These are phyloP conservation scores for Zhuqinia jingwanae DNA, from an alignment of 2,888 invertebrate genomes.

Conservation along the genomic window DNA sequence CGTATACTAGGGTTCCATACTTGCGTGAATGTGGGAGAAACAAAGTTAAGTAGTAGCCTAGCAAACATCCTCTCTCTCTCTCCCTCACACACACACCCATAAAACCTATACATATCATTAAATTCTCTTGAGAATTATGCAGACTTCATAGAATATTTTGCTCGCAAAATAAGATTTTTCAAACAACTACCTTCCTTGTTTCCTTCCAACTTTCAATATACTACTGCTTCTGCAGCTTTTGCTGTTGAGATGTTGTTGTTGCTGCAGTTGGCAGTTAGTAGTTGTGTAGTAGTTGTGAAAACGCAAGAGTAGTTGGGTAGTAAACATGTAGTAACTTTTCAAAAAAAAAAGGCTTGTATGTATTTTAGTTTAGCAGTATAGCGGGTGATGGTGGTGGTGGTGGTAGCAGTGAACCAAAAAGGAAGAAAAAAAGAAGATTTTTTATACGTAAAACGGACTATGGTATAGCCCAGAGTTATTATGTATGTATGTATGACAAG, in stretches of 20 bases:
- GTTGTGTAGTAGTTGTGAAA: neutral
- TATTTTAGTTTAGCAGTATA: no score
- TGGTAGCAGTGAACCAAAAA: no score
- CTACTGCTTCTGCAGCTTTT: neutral
- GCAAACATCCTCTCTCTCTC: no score
- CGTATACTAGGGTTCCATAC: no score
- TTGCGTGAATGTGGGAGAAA: no score
- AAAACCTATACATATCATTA: slow-evolving; percentile 49
- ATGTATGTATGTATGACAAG: slow-evolving; percentile 47
- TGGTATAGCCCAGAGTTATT: slow-evolving; percentile 40
- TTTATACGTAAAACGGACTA: neutral
- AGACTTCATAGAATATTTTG: slow-evolving; percentile 35
- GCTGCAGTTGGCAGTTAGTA: slow-evolving; percentile 58
- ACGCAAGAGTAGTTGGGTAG: slow-evolving; percentile 3
- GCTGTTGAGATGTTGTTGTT: slow-evolving; percentile 25
- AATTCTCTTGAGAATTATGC: slow-evolving; percentile 48
- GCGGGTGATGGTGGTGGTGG: slow-evolving; percentile 7
- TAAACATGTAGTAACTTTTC: no score
- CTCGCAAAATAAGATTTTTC: slow-evolving; percentile 31
- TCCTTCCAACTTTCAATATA: no score
- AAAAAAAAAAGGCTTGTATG: no score
- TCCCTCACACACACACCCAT: neutral
- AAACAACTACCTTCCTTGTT: slow-evolving; percentile 9
- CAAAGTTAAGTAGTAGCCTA: no score
- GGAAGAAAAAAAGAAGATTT: slow-evolving; percentile 27